Evolutionary conservation across 1,140 invertebrate genomes (phyloP).

Genomic region (Calliopsis andreniformis): DNA sequence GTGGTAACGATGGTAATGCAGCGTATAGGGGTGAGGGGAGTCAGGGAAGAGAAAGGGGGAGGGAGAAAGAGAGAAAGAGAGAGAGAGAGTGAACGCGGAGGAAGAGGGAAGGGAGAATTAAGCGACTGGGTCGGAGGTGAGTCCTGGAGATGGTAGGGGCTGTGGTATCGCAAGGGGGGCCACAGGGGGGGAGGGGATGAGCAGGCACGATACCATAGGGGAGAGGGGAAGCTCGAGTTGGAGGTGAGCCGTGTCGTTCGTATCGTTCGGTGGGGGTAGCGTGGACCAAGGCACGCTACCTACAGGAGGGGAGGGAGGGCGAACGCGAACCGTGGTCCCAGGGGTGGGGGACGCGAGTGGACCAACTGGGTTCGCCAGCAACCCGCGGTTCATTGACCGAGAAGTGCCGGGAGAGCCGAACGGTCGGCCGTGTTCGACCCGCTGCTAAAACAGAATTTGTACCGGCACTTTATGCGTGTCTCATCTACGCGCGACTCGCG

Average conservation of each 20-base stretch:
- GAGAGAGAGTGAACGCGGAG: constrained; percentile 45
- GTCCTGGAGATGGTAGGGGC: constrained; percentile 74
- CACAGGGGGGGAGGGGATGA: constrained; percentile 69
- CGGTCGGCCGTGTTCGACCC: constrained; percentile 70
- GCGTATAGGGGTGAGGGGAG: constrained; percentile 49
- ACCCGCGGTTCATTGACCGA: constrained; percentile 81
- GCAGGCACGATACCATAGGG: constrained; percentile 71
- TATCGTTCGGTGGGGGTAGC: constrained; percentile 79
- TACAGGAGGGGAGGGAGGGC: constrained; percentile 79
- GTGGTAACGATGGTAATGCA: constrained; percentile 77
- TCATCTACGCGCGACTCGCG: constrained; percentile 51
- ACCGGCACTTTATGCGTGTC: constrained; percentile 69
- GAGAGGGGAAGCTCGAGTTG: constrained; percentile 65
- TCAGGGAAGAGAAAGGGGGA: constrained; percentile 65
- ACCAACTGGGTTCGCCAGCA: constrained; percentile 81
- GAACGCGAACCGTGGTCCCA: constrained; percentile 79
- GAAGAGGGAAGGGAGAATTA: constrained; percentile 63
- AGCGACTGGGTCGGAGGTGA: constrained; percentile 66
- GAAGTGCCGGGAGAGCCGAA: constrained; percentile 82
- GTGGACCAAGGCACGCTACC: constrained; percentile 51
- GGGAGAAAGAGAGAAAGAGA: constrained; percentile 64
- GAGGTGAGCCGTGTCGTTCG: constrained; percentile 78
- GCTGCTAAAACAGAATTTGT: constrained; percentile 77
- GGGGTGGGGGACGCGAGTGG: constrained; percentile 75
- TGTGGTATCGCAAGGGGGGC: constrained; percentile 62